Conservation (phyloP, 1,140 invertebrate species). For the Ceratina japonica region DNA sequence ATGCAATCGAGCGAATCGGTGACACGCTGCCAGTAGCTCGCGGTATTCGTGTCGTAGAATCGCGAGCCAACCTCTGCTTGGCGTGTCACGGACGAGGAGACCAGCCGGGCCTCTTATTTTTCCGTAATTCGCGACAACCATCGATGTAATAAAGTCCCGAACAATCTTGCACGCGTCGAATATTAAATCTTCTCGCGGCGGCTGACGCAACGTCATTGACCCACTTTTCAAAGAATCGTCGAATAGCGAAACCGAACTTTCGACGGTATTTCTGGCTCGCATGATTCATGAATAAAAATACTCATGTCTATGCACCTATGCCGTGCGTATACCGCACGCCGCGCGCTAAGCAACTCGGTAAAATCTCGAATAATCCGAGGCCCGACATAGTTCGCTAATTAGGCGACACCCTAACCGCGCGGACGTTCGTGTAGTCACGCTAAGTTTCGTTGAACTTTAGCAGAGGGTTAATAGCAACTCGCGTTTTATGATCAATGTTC, state of each 20-base stretch:
- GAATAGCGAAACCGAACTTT: constrained; percentile 40
- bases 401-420: constrained; percentile 18
- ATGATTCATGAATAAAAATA: constrained; percentile 46
- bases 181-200: neutral
- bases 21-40: constrained; percentile 24
- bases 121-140: neutral
- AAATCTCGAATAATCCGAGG: constrained; percentile 11
- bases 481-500: constrained; percentile 40
- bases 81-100: neutral
- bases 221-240: constrained; percentile 40
- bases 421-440: constrained; percentile 34
- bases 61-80: constrained; percentile 38
- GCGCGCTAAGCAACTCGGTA: constrained; percentile 15
- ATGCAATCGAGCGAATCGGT: constrained; percentile 49
- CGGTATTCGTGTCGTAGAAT: constrained; percentile 57
- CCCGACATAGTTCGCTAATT: constrained; percentile 37
- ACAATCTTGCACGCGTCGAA: constrained; percentile 11
- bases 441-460: constrained; percentile 44
- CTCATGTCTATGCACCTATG: too few relatives aligned
- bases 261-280: constrained; percentile 50
- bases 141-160: neutral
- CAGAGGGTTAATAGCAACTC: constrained; percentile 36
- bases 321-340: neutral
- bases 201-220: neutral
- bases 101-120: neutral